Percentiles rank a stretch among this genome's conserved stretches.
Conservation (phyloP, 2,888 invertebrate genomes). For the Aleiodes leptofemur region DNA sequence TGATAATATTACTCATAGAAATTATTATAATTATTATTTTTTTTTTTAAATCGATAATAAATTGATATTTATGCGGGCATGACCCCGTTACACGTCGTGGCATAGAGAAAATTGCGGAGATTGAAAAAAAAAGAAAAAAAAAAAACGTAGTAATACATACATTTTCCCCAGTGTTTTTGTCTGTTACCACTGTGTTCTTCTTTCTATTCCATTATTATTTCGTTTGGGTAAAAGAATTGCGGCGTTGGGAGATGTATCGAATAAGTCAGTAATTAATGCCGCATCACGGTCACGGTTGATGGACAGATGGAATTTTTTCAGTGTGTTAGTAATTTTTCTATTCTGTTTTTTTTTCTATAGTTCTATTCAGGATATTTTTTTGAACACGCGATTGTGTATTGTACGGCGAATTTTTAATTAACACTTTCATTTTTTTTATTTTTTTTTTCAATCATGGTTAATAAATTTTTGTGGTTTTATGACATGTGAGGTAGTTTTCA, state of each 20-base stretch:
- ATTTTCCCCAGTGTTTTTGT: conserved; percentile 43
- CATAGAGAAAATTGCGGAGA: conserved; percentile 36
- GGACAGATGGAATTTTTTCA: conserved; percentile 64
- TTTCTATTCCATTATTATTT: conserved; percentile 59
- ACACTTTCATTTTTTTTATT: too few relatives aligned
- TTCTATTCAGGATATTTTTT: too few relatives aligned
- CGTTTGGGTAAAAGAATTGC: conserved; percentile 48
- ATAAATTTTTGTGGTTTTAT: too few relatives aligned
- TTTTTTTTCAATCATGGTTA: too few relatives aligned
- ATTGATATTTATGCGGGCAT: conserved; percentile 43
- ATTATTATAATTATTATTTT: not conserved
- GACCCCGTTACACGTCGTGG: conserved; percentile 45
- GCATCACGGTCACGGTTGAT: conserved; percentile 64
- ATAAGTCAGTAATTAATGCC: conserved; percentile 64
- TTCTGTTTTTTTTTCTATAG: too few relatives aligned
- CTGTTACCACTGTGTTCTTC: conserved; percentile 35
- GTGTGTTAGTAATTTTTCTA: too few relatives aligned
- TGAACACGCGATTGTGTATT: too few relatives aligned
- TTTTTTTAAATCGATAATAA: conserved; percentile 15
- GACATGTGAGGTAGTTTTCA: too few relatives aligned
- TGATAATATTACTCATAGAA: not conserved
- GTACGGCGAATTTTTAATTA: too few relatives aligned
- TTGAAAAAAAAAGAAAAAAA: not conserved
- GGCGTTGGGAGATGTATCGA: not conserved
- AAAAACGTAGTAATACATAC: conserved; percentile 38